Conservation (phyloP, 2,797 vertebrate genomes). For the Aplochiton taeniatus region DNA sequence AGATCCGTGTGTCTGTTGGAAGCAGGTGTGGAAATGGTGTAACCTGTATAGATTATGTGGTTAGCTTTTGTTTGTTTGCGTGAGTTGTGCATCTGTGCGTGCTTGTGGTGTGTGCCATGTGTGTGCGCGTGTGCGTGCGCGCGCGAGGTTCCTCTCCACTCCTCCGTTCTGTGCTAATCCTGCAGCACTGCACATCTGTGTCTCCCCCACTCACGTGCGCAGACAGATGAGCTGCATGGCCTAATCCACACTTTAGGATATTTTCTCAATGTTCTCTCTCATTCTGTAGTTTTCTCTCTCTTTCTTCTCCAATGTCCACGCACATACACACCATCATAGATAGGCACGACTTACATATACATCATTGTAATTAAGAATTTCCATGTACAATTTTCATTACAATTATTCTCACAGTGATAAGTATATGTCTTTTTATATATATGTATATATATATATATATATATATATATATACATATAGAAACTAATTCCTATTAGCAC, state of each 20-base stretch:
- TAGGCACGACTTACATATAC: too few relatives aligned
- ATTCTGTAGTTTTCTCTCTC: constrained; percentile 6
- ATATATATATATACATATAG: too few relatives aligned
- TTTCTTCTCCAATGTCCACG: not conserved
- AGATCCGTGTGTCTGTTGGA: constrained; percentile 30
- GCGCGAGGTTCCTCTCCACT: constrained; percentile 43
- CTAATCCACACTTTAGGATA: constrained; percentile 51
- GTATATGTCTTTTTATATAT: too few relatives aligned
- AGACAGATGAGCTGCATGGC: constrained; percentile 61
- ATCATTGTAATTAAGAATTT: too few relatives aligned
- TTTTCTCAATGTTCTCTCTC: constrained; percentile 15
- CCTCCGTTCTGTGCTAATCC: constrained; percentile 65
- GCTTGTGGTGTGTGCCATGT: constrained; percentile 19
- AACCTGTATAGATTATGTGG: constrained; percentile 18
- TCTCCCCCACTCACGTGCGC: constrained; percentile 62
- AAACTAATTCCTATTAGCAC: too few relatives aligned
- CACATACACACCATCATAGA: too few relatives aligned
- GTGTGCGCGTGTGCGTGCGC: constrained; percentile 30
- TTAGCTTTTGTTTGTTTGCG: constrained; percentile 30
- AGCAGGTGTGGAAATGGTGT: constrained; percentile 33
- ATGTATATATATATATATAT: too few relatives aligned
- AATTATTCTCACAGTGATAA: too few relatives aligned
- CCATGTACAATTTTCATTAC: too few relatives aligned
- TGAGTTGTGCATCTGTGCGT: constrained; percentile 10
- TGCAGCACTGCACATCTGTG: constrained; percentile 65